Base-by-base conservation (phyloP, 2,888 invertebrate species). In the Macrostomum cliftonense region DNA sequence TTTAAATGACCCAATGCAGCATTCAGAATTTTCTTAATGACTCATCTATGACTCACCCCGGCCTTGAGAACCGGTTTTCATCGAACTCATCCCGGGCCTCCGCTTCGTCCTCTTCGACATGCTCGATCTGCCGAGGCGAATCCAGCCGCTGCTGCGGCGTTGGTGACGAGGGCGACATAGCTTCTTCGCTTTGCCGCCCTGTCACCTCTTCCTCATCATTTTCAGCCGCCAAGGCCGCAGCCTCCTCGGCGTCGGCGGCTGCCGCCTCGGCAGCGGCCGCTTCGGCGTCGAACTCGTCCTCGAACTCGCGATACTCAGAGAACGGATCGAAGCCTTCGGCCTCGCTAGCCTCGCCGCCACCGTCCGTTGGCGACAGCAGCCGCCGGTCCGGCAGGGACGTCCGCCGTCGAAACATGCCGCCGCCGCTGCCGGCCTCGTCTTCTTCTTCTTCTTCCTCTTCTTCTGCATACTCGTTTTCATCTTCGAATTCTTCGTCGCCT, bases 271-370 rank as follows among this genome's bases (percentile, higher is more conserved):
- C 28, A 28, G 28, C 28, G 9, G 28, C 28, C 28, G 28, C 28
- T 9, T 28, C 28, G 28, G 4, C 28, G 9, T 28, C 28, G 28
- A 28, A 28, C 9, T 28, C 28, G 28, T 9, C 5, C 28, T 28
- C 28, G 28, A 28, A 28, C 4, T 28, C 28, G 28, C 28, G 28
- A 9, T 28, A 28, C 4, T 43, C 19, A 9, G 28, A 28, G 28
- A 28, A 28, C 28, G 28, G 28, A 28, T 28, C 1, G 16, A 36
- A 20, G 42, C 36, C 5, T 38, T 12, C 45, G 43, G 21, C 38
- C 51, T 39, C 50, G 46, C 2, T 28, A 28, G 40, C 50, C 43
- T 7, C 38, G 37, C 12, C 28, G 28, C 19, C 20, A 28, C 14
- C 28, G 2, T 12, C 45, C 49, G 13, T 45, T 17, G 19, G 9